Conservation (phyloP, 92 coral and sea anemone genomes). For the Zoanthus solanderi region DNA sequence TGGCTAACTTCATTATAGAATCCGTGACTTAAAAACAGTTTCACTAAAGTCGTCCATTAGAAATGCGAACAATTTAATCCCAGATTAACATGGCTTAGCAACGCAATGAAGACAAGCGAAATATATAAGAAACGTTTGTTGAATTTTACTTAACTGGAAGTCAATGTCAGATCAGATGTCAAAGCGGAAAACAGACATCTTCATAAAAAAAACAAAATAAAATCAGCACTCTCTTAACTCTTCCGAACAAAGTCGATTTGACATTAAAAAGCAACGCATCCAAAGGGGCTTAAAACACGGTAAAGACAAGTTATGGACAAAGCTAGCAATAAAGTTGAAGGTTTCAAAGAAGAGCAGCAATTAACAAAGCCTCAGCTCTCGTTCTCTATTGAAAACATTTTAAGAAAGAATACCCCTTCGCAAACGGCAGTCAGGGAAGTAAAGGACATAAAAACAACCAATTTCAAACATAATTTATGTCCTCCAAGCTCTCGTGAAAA, state of each 20-base stretch:
- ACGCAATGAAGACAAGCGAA: constrained; percentile 23
- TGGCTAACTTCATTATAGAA: background rate
- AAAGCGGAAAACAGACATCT: constrained; percentile 38
- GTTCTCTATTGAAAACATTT: constrained; percentile 93
- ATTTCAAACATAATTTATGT: background rate
- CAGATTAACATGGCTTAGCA: constrained; percentile 44
- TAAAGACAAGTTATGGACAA: background rate
- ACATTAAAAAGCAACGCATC: background rate
- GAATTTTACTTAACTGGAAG: constrained; percentile 41
- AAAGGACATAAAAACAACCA: constrained; percentile 2
- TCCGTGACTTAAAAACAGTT: background rate
- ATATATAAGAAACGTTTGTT: constrained; percentile 25
- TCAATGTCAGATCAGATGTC: constrained; percentile 49
- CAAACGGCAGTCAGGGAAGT: background rate
- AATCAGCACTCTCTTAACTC: constrained; percentile 38
- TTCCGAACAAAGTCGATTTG: constrained; percentile 20
- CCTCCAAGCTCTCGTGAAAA: constrained; percentile 16
- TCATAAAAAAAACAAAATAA: constrained; percentile 10
- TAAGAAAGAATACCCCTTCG: constrained; percentile 49
- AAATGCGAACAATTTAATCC: constrained; percentile 32
- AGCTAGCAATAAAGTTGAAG: background rate
- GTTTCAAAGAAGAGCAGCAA: constrained; percentile 7
- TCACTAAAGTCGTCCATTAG: background rate
- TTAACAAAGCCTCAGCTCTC: constrained; percentile 51
- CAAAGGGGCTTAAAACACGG: background rate